Evolutionary conservation across 2,888 invertebrate genomes (phyloP), one percentile per base, ranked within the genome.

Genomic region (Tillus elongatus): DNA sequence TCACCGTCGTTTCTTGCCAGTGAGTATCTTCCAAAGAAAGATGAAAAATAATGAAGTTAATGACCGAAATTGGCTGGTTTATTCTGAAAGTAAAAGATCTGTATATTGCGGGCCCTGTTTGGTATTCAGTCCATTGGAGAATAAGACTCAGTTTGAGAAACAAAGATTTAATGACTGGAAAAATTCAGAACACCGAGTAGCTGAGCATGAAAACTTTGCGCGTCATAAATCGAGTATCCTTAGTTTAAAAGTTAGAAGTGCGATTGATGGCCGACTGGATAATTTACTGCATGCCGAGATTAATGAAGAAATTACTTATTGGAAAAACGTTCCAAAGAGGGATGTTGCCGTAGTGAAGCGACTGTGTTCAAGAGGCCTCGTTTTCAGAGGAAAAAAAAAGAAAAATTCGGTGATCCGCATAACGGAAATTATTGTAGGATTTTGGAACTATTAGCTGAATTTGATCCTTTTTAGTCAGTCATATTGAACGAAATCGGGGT

Each of bases 161-260:
- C 43, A 44, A 44, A 49, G 49, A 43, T 49, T 47, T 32, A 46
- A 46, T 47, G 40, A 49, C 29, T 49, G 50, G 49, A 49, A 49
- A 45, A 47, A 51, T 40, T 45, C 47, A 46, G 43, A 41, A 40
- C 13, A 30, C 19, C 43, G 43, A 40, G 40, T 43, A 40, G 37
- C 35, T 43, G 30, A 46, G 29, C 48, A 49, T 43, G 50, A 50
- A 47, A 46, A 37, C 32, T 46, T 39, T 44, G 37, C 40, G 11
- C 34, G 32, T 44, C 49, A 47, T 45, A 49, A 46, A 43, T 46
- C 39, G 31, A 35, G 40, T 38, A 41, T 43, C n/a, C 39, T 43
- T 33, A 24, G 32, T 33, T 28, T 44, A 31, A 36, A 30, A 36
- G 15, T 24, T 34, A 37, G 40, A 37, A 41, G 36, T 39, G 33